Conservation (phyloP, 2,888 invertebrate genomes). For the Bruchidius siliquastri region DNA sequence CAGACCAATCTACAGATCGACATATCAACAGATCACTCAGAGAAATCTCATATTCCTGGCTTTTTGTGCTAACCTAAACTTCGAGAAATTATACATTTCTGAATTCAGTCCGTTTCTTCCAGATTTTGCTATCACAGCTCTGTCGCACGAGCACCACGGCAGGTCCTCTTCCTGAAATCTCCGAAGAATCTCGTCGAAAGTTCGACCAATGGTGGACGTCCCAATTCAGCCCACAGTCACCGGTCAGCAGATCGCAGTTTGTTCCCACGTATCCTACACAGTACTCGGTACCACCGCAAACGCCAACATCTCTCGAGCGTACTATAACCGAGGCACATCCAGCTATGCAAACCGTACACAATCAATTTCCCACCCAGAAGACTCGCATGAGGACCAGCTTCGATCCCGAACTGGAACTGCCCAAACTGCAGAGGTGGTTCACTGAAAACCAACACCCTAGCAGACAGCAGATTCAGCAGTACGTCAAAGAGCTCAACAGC, state of each 20-base stretch:
- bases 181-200: constrained; percentile 79
- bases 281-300: constrained; percentile 48
- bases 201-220: constrained; percentile 89
- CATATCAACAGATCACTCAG: no score
- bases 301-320: constrained; percentile 46
- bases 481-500: constrained; percentile 89
- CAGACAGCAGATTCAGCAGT: constrained; percentile 92
- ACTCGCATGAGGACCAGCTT: constrained; percentile 95
- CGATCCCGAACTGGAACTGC: constrained; percentile 93
- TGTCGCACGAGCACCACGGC: constrained; percentile 68
- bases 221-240: constrained; percentile 61
- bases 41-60: no score
- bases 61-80: no score
- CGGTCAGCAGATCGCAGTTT: constrained; percentile 42
- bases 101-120: no score
- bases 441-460: constrained; percentile 96
- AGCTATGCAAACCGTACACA: constrained; percentile 71
- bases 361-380: constrained; percentile 76
- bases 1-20: no score
- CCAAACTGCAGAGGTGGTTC: constrained; percentile 96
- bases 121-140: constrained; percentile 77
- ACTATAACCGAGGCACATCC: constrained; percentile 60
- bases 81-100: no score
- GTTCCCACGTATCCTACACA: constrained; percentile 50
- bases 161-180: constrained; percentile 65